Percentiles rank a stretch among this genome's conserved stretches.
phyloP scores from a whole-genome alignment of 2,113 vertebrate species.

The Sclerurus mexicanus region DNA sequence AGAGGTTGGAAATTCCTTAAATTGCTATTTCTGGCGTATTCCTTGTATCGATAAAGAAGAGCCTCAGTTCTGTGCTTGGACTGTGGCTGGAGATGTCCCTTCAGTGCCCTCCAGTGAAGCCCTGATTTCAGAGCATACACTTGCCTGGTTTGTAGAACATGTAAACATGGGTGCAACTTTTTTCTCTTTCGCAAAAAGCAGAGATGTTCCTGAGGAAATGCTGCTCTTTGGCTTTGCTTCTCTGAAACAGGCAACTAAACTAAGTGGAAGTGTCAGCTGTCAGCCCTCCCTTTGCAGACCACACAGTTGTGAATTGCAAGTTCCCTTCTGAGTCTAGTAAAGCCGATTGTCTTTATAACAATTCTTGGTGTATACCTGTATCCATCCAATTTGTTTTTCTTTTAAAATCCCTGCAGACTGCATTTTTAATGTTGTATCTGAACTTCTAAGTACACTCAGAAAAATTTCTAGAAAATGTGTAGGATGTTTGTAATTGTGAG shows the following conservation, averaged over 20 bases:
- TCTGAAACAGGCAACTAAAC: neutral
- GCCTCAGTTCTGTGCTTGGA: neutral
- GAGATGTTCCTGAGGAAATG: neutral
- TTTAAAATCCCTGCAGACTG: neutral
- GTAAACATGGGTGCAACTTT: neutral
- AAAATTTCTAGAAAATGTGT: neutral
- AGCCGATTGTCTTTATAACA: neutral
- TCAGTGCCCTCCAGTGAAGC: neutral
- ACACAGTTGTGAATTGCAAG: neutral
- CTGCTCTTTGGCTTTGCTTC: neutral
- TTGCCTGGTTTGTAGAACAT: neutral
- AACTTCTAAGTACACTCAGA: neutral
- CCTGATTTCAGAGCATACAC: neutral
- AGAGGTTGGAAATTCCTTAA: neutral
- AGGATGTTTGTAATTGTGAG: neutral
- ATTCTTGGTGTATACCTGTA: neutral
- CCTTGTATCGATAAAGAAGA: neutral
- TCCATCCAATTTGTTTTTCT: neutral
- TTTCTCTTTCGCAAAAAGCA: neutral
- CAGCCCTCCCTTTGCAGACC: neutral
- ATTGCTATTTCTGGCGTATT: neutral
- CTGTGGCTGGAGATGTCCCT: neutral
- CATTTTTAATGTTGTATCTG: neutral
- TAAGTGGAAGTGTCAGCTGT: neutral
- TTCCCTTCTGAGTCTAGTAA: neutral